These are phyloP conservation scores for Gadus chalcogrammus DNA, from an alignment of 2,113 vertebrate species.

Conservation along the genomic window DNA sequence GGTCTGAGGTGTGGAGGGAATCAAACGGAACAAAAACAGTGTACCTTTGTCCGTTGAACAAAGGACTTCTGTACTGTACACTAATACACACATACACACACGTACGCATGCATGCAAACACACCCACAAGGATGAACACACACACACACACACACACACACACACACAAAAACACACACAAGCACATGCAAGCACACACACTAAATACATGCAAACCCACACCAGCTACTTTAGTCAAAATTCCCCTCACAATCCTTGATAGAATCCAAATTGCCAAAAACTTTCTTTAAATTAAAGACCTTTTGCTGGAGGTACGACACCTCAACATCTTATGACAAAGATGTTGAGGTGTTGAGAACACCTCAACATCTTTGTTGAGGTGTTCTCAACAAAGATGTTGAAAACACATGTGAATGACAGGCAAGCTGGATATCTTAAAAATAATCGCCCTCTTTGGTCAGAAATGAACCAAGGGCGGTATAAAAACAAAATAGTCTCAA, in stretches of 20 bases:
- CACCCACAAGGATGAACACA: not conserved
- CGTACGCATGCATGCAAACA: slow-evolving; percentile 1
- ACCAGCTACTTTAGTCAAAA: not conserved
- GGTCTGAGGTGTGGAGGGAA: slow-evolving; percentile 45
- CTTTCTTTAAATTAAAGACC: not conserved
- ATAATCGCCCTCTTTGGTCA: too few relatives aligned
- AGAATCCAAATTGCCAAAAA: not conserved
- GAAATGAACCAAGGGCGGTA: too few relatives aligned
- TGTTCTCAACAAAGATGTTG: too few relatives aligned
- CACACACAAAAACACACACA: not conserved
- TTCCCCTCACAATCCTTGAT: not conserved
- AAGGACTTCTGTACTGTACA: not conserved
- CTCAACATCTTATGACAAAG: too few relatives aligned
- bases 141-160: not conserved
- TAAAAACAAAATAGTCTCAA: too few relatives aligned
- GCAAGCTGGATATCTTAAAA: too few relatives aligned
- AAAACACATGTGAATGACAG: too few relatives aligned
- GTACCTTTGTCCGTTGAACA: not conserved
- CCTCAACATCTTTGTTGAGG: too few relatives aligned
- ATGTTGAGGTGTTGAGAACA: too few relatives aligned
- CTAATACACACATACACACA: not conserved
- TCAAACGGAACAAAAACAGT: not conserved
- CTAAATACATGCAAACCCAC: not conserved
- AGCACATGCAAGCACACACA: slow-evolving; percentile 10
- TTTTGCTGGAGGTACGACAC: too few relatives aligned